These are phyloP conservation scores for Cardiocondyla obscurior DNA, from an alignment of 1,140 invertebrate species.

Conservation along the genomic window DNA sequence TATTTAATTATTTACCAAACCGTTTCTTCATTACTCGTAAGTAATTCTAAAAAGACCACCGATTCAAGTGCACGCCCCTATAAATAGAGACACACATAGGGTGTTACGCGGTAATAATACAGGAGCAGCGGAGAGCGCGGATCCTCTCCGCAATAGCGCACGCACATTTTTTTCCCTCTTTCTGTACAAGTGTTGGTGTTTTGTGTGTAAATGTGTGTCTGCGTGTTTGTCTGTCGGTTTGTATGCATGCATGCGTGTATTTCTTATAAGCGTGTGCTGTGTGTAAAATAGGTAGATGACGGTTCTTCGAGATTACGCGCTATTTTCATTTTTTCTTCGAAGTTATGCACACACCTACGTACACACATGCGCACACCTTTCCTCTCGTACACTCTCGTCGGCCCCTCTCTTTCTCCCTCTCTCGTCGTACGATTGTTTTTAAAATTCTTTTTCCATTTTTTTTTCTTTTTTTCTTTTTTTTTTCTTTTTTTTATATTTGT, in stretches of 20 bases:
- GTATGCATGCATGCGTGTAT: background rate
- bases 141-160: conserved; percentile 65
- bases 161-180: conserved; percentile 66
- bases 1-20: conserved; percentile 75
- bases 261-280: background rate
- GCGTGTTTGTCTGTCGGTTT: conserved; percentile 62
- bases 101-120: conserved; percentile 59
- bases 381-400: conserved; percentile 51
- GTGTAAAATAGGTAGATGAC: conserved; percentile 72
- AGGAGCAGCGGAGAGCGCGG: conserved; percentile 66
- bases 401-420: conserved; percentile 19
- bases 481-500: conserved; percentile 62
- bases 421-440: conserved; percentile 30
- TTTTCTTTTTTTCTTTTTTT: conserved; percentile 45
- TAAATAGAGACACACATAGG: conserved; percentile 67
- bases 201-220: conserved; percentile 64
- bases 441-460: conserved; percentile 30
- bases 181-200: conserved; percentile 11
- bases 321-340: conserved; percentile 51
- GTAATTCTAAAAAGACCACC: conserved; percentile 76
- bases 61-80: conserved; percentile 73
- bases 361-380: conserved; percentile 53
- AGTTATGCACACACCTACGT: conserved; percentile 65
- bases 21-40: conserved; percentile 73
- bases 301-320: conserved; percentile 35